Conservation (phyloP, 2,113 vertebrate genomes). For the Laticauda colubrina region DNA sequence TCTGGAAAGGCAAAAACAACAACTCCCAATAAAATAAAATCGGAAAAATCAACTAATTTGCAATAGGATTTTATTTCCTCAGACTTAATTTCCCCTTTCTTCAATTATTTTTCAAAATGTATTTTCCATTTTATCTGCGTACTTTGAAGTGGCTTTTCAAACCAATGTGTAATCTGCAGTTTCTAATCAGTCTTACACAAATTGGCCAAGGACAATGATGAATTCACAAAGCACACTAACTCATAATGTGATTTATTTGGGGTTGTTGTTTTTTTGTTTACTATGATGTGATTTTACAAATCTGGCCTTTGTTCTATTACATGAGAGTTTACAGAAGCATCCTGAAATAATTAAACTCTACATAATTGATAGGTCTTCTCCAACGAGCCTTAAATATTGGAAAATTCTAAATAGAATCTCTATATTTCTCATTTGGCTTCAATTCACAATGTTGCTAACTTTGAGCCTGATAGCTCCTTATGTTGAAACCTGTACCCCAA, state of each 20-base stretch:
- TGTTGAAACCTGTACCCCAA: background rate
- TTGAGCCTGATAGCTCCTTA: background rate
- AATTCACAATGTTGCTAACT: background rate
- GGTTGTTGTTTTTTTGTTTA: background rate
- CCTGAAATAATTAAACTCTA: background rate
- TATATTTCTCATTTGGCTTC: background rate
- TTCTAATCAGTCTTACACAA: background rate
- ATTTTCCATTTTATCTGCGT: background rate
- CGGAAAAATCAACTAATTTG: background rate
- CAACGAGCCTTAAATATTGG: background rate
- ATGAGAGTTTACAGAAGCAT: background rate
- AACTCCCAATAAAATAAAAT: background rate
- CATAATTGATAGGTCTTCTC: background rate
- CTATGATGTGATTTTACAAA: background rate
- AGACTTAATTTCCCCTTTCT: background rate
- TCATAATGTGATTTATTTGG: background rate
- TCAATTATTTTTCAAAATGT: slow-evolving; percentile 7
- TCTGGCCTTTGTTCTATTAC: background rate
- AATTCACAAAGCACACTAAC: background rate
- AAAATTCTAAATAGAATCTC: background rate
- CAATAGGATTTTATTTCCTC: background rate
- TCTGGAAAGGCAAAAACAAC: slow-evolving; percentile 68
- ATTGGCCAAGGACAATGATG: background rate
- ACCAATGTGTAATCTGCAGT: background rate
- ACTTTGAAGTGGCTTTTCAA: background rate